Percentiles rank a stretch among this genome's conserved stretches.
Conservation (phyloP, 2,888 invertebrate species). For the Ctenicera cuprea region DNA sequence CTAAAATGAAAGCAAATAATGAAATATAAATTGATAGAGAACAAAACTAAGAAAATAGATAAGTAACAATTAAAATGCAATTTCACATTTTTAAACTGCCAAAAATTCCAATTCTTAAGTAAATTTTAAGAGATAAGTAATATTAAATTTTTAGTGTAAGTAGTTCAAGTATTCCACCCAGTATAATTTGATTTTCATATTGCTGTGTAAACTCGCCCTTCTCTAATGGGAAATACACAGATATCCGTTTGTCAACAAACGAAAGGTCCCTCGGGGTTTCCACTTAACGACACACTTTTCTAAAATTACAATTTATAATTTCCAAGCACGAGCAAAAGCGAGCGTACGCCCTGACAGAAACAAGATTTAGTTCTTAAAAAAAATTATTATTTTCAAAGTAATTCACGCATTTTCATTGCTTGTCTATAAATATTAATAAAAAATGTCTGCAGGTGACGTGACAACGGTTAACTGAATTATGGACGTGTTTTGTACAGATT, state of each 20-base stretch:
- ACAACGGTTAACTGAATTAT: slow-evolving; percentile 11
- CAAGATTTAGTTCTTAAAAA: background rate
- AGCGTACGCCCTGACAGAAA: background rate
- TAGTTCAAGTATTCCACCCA: background rate
- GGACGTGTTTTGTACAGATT: slow-evolving; percentile 7
- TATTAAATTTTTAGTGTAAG: no score
- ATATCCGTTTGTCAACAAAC: slow-evolving; percentile 9
- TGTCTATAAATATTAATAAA: slow-evolving; percentile 8
- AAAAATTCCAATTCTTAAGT: no score
- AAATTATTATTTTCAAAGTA: background rate
- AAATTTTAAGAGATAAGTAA: no score
- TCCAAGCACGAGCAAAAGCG: background rate
- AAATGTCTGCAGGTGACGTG: slow-evolving; percentile 6
- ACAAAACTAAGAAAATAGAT: no score
- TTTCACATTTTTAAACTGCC: no score
- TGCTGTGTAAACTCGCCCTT: background rate
- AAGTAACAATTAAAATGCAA: no score
- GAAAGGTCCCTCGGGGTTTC: background rate
- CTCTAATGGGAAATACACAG: slow-evolving; percentile 2
- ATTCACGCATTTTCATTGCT: slow-evolving; percentile 7
- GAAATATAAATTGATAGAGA: no score
- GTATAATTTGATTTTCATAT: slow-evolving; percentile 9
- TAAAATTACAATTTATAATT: slow-evolving; percentile 12
- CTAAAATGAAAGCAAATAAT: no score
- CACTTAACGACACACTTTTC: slow-evolving; percentile 4